phyloP scores from a whole-genome alignment of 2,888 invertebrate genomes.

The Girardia tigrina region DNA sequence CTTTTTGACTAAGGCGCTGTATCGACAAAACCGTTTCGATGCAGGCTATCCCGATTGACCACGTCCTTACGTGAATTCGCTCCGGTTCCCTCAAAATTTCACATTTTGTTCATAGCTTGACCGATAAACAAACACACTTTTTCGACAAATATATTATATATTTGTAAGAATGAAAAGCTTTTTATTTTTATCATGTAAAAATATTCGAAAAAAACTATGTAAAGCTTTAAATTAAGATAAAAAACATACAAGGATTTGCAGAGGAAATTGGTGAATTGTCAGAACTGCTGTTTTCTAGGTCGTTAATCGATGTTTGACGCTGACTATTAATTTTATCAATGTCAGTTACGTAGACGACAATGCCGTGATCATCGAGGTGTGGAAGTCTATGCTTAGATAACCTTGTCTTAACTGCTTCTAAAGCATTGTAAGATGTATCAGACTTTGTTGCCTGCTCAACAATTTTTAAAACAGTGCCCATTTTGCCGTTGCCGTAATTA shows the following conservation, averaged over 20 bases:
- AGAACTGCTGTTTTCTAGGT: conserved; percentile 8
- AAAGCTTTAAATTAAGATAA: too few relatives aligned
- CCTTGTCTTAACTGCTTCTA: not conserved
- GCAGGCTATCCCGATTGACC: too few relatives aligned
- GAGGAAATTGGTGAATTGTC: conserved; percentile 11
- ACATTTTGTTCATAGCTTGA: too few relatives aligned
- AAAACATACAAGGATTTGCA: not conserved
- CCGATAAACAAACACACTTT: too few relatives aligned
- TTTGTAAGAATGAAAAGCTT: too few relatives aligned
- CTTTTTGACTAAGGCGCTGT: too few relatives aligned
- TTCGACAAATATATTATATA: too few relatives aligned
- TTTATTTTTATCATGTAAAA: too few relatives aligned
- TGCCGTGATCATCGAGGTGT: not conserved
- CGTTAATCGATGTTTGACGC: not conserved
- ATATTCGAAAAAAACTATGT: too few relatives aligned
- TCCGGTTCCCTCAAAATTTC: too few relatives aligned
- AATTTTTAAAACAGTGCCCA: not conserved
- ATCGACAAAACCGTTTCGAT: too few relatives aligned
- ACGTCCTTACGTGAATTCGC: too few relatives aligned
- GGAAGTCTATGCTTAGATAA: conserved; percentile 3
- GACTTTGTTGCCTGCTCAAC: not conserved
- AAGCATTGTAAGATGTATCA: not conserved
- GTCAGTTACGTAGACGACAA: not conserved
- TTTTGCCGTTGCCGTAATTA: not conserved
- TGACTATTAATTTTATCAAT: not conserved